These are phyloP conservation scores for Nemotelus pantherinus DNA, from an alignment of 2,888 invertebrate species.

Conservation along the genomic window DNA sequence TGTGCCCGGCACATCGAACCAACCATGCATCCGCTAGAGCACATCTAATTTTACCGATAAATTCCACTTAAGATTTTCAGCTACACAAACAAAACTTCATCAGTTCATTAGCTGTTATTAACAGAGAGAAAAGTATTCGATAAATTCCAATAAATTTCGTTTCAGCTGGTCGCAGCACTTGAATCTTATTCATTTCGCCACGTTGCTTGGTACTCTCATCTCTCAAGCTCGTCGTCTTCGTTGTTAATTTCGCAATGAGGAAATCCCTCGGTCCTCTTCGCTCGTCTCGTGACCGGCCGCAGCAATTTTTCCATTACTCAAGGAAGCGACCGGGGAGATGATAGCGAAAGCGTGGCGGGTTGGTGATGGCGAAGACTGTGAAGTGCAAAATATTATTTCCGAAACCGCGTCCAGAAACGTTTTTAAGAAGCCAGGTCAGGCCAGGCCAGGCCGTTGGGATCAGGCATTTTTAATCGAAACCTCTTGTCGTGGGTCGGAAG, in stretches of 20 bases:
- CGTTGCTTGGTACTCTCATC: neutral
- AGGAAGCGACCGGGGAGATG: neutral
- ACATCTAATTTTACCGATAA: too few species aligned
- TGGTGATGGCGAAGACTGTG: too few species aligned
- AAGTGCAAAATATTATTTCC: neutral
- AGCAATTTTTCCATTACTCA: neutral
- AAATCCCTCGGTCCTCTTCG: too few species aligned
- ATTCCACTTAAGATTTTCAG: neutral
- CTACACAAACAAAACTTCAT: neutral
- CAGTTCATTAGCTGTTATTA: constrained; percentile 27
- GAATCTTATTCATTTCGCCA: neutral
- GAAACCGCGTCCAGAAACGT: neutral
- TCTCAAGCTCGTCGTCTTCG: too few species aligned
- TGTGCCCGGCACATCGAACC: too few species aligned
- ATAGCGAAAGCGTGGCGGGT: neutral
- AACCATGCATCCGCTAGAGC: too few species aligned
- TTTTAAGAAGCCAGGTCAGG: neutral
- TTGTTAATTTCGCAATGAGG: too few species aligned
- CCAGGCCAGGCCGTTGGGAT: neutral
- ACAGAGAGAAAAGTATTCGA: neutral
- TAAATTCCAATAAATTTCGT: constrained; percentile 3
- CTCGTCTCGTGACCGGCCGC: too few species aligned
- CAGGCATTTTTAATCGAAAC: neutral
- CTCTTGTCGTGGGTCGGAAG: neutral
- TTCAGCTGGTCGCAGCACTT: neutral